These are phyloP conservation scores for Cervus canadensis DNA, from an alignment of 2,113 vertebrate species.

Conservation along the genomic window DNA sequence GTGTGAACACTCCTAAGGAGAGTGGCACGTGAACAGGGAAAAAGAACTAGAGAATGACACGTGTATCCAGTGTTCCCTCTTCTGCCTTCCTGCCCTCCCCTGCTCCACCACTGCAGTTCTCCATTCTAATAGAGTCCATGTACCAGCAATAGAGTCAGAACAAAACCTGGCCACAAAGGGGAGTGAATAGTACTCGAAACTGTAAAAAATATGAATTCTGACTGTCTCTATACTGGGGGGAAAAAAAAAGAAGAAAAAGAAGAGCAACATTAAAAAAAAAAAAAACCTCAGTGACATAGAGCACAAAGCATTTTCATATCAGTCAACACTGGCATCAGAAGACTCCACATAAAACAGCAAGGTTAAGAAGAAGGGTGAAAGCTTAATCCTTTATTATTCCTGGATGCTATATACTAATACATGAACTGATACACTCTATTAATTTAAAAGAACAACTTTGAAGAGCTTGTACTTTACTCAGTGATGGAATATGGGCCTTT, in stretches of 20 bases:
- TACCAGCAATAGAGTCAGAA: neutral
- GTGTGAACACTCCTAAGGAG: neutral
- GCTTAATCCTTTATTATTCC: slow-evolving; percentile 26
- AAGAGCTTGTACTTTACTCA: slow-evolving; percentile 49
- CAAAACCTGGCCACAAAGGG: neutral
- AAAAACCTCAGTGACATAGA: neutral
- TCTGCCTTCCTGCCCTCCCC: neutral
- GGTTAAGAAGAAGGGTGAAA: slow-evolving; percentile 56
- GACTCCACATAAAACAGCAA: neutral
- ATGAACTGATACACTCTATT: slow-evolving; percentile 53
- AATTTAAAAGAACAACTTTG: slow-evolving; percentile 57
- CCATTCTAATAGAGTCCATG: neutral
- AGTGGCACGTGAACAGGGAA: neutral
- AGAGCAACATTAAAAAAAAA: neutral
- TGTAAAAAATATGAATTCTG: neutral
- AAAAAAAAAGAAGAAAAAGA: neutral
- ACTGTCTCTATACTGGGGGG: neutral
- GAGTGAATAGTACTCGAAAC: neutral
- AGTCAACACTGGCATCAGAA: neutral
- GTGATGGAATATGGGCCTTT: slow-evolving; percentile 24
- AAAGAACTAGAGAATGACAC: neutral
- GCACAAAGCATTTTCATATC: neutral
- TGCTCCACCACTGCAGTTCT: no score
- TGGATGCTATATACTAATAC: slow-evolving; percentile 2
- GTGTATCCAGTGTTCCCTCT: accelerated